These are phyloP conservation scores for Zaprionus lachaisei DNA, from an alignment of 1,140 invertebrate genomes.

Conservation along the genomic window DNA sequence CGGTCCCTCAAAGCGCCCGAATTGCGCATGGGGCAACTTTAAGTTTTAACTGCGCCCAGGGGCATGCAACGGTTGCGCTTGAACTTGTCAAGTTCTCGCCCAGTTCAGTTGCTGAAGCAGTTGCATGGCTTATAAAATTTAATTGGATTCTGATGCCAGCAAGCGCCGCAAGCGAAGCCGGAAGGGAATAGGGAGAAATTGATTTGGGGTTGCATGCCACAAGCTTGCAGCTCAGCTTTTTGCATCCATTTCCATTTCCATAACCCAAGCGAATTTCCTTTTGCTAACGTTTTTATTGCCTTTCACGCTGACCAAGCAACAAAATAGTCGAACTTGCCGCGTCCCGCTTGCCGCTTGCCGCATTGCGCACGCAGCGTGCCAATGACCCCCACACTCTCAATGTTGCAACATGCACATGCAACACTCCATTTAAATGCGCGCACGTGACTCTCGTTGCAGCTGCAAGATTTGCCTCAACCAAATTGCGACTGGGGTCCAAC, in stretches of 20 bases:
- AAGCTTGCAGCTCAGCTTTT: constrained; percentile 7
- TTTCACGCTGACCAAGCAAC: constrained; percentile 62
- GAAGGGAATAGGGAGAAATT: constrained; percentile 49
- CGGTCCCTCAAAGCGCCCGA: constrained; percentile 62
- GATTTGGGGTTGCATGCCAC: constrained; percentile 45
- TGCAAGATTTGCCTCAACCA: constrained; percentile 44
- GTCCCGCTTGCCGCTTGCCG: constrained; percentile 38
- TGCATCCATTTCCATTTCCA: constrained; percentile 18
- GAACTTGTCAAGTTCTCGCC: constrained; percentile 53
- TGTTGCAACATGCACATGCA: constrained; percentile 43
- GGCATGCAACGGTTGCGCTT: constrained; percentile 39
- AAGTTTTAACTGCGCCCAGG: constrained; percentile 68
- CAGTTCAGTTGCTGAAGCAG: constrained; percentile 27
- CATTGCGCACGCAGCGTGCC: constrained; percentile 43
- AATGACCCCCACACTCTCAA: constrained; percentile 35
- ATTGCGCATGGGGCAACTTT: constrained; percentile 46
- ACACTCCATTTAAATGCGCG: constrained; percentile 55
- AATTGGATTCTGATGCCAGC: constrained; percentile 69
- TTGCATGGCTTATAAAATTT: constrained; percentile 79
- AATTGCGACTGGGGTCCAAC: background rate
- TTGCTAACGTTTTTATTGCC: constrained; percentile 66
- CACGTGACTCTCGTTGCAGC: constrained; percentile 63
- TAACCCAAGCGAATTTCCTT: constrained; percentile 20
- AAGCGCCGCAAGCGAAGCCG: background rate
- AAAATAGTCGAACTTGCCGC: constrained; percentile 60